Evolutionary conservation across 2,113 vertebrate genomes (phyloP).

Genomic region (Addax nasomaculatus): DNA sequence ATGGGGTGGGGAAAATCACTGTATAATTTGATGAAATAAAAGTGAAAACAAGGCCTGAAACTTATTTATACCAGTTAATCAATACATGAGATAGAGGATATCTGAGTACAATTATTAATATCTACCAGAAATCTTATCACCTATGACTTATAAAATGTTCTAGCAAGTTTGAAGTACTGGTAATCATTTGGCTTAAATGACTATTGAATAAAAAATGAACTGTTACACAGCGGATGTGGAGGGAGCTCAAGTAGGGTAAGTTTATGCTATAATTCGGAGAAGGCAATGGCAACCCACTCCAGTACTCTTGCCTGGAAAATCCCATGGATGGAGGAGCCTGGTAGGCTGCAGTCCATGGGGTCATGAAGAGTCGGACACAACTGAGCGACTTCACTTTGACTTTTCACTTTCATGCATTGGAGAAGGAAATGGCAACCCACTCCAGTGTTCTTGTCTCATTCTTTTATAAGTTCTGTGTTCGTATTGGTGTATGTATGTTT

Average conservation of each 20-base stretch:
- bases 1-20: background rate
- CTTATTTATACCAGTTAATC: background rate
- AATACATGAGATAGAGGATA: background rate
- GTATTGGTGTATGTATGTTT: background rate
- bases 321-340: rapidly evolving
- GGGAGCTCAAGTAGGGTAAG: background rate
- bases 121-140: background rate
- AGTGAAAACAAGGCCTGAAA: background rate
- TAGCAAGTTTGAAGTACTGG: background rate
- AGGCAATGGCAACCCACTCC: background rate
- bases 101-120: background rate
- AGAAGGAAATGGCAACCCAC: background rate
- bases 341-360: background rate
- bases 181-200: background rate
- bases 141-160: background rate
- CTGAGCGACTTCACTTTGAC: background rate
- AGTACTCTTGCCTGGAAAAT: background rate
- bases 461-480: background rate
- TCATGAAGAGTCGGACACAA: rapidly evolving
- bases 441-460: background rate
- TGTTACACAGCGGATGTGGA: background rate
- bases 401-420: background rate
- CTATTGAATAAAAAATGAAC: background rate
- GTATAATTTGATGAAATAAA: background rate
- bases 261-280: background rate